These are phyloP conservation scores for Odocoileus hemionus DNA, from an alignment of 2,113 vertebrate species.

Conservation along the genomic window DNA sequence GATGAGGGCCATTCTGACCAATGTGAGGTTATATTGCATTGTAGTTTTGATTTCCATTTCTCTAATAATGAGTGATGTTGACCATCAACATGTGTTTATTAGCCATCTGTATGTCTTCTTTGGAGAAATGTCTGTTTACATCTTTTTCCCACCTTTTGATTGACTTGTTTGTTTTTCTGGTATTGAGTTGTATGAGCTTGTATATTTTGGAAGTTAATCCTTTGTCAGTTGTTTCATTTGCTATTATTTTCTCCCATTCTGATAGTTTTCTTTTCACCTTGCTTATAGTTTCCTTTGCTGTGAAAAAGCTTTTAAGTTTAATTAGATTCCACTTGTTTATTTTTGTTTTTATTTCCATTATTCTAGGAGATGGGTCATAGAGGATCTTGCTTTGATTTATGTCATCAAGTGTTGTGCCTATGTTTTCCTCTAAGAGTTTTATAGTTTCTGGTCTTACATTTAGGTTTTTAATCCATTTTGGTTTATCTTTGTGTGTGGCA, in stretches of 20 bases:
- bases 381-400: not conserved
- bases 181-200: not conserved
- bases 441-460: not conserved
- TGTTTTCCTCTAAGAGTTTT: not conserved
- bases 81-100: not conserved
- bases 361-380: not conserved
- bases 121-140: not conserved
- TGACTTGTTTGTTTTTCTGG: not conserved
- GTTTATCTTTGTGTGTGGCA: not conserved
- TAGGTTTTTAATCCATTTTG: not conserved
- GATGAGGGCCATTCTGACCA: not conserved
- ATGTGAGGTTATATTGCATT: not conserved
- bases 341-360: not conserved
- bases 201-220: not conserved
- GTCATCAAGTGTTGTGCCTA: not conserved
- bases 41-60: not conserved
- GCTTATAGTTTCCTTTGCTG: not conserved
- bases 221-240: not conserved
- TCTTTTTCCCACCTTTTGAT: not conserved
- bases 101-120: not conserved
- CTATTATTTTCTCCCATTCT: not conserved
- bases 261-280: not conserved
- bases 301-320: not conserved
- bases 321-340: not conserved
- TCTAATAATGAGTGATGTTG: not conserved